Evolutionary conservation across 2,113 vertebrate genomes (phyloP).

Genomic region (Craseonycteris thonglongyai): DNA sequence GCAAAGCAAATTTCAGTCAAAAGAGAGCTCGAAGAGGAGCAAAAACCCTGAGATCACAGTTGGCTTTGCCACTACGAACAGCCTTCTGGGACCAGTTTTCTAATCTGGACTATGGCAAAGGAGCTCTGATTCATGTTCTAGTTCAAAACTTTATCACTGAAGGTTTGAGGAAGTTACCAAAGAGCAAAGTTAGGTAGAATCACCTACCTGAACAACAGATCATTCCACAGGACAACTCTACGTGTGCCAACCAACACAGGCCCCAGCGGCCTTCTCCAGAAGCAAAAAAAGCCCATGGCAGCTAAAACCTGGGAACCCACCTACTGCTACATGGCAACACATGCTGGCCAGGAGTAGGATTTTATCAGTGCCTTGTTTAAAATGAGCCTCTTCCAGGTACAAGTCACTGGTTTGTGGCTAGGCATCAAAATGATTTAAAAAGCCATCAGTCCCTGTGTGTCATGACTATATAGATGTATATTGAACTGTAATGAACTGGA

Average conservation of each 20-base stretch:
- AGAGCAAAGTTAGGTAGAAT: background rate
- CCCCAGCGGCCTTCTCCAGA: background rate
- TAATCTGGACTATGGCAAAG: background rate
- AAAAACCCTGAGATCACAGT: background rate
- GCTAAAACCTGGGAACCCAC: background rate
- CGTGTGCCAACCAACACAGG: background rate
- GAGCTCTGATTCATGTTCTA: background rate
- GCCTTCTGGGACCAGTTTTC: background rate
- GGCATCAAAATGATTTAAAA: background rate
- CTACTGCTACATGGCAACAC: background rate
- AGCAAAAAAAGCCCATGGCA: background rate
- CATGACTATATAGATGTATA: background rate
- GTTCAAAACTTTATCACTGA: background rate
- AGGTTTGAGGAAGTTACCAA: background rate
- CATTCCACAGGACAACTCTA: background rate
- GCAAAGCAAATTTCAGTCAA: background rate
- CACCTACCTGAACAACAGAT: background rate
- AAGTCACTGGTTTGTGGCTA: background rate
- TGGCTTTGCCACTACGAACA: background rate
- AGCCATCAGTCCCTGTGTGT: background rate
- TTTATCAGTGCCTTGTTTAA: background rate
- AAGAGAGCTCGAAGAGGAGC: background rate
- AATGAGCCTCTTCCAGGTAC: background rate
- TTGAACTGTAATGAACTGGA: background rate
- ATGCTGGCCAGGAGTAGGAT: background rate